Conservation (phyloP, 2,113 vertebrate species). For the Ictalurus punctatus region DNA sequence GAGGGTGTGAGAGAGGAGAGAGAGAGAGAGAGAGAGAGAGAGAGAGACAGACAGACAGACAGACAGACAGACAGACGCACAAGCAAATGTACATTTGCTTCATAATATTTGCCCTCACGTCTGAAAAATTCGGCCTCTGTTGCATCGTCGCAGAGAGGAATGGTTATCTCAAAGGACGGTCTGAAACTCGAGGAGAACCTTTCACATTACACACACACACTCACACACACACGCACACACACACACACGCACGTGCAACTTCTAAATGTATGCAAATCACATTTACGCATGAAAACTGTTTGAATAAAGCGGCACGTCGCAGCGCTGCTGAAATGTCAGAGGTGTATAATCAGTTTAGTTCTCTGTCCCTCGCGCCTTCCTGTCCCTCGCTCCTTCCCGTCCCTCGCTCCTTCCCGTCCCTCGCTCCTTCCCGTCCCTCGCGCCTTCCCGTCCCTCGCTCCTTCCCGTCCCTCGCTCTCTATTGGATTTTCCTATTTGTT, state of each 20-base stretch:
- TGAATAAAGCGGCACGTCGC: slow-evolving; percentile 8
- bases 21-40: too few species aligned
- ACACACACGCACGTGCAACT: not conserved
- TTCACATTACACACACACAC: slow-evolving; percentile 3
- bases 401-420: not conserved
- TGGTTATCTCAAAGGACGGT: slow-evolving; percentile 8
- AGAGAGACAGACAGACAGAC: too few species aligned
- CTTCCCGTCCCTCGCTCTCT: not conserved
- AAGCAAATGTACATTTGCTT: not conserved
- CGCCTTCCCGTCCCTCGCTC: not conserved
- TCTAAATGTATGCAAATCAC: slow-evolving; percentile 45
- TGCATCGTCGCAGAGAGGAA: not conserved
- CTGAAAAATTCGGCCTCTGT: slow-evolving; percentile 16
- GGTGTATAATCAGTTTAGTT: slow-evolving; percentile 43
- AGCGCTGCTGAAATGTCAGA: slow-evolving; percentile 45
- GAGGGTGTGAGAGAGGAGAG: too few species aligned
- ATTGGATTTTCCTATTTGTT: slow-evolving; percentile 31
- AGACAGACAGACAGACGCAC: not conserved
- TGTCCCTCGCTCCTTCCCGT: not conserved
- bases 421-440: not conserved
- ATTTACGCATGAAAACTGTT: slow-evolving; percentile 21
- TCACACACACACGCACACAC: not conserved
- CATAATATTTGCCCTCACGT: slow-evolving; percentile 45
- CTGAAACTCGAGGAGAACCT: not conserved
- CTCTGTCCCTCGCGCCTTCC: not conserved